Conservation (phyloP, 2,113 vertebrate genomes). For the Tachysurus vachellii region DNA sequence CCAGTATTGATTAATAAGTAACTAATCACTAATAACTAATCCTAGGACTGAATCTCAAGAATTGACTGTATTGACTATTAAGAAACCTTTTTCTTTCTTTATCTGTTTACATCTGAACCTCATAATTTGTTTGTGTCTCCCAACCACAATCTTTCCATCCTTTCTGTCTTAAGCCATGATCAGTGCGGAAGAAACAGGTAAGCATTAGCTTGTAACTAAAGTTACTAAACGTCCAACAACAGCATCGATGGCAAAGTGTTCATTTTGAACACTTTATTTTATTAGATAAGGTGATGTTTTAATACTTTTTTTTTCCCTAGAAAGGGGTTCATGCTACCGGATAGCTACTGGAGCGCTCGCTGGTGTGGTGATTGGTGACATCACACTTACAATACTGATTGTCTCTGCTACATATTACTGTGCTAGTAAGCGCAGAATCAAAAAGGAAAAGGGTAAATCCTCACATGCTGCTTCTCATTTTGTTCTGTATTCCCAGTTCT, state of each 20-base stretch:
- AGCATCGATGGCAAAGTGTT: background rate
- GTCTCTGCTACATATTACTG: constrained; percentile 67
- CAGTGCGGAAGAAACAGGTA: constrained; percentile 41
- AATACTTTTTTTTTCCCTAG: constrained; percentile 43
- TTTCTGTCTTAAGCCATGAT: constrained; percentile 22
- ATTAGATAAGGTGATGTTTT: background rate
- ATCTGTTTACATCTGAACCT: background rate
- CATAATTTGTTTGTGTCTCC: background rate
- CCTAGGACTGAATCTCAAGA: no score
- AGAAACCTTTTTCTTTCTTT: background rate
- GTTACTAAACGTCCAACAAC: background rate
- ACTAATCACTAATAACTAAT: no score
- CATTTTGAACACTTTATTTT: background rate
- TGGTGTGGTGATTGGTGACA: constrained; percentile 66
- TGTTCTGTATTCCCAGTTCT: background rate
- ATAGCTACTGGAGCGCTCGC: constrained; percentile 66
- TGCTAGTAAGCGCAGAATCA: constrained; percentile 58
- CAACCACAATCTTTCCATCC: background rate
- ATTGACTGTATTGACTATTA: background rate
- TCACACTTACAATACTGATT: constrained; percentile 69
- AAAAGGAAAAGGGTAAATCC: constrained; percentile 60
- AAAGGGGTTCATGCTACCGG: constrained; percentile 64
- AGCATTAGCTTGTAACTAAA: background rate
- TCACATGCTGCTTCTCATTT: background rate
- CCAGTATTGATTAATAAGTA: background rate